phyloP scores from a whole-genome alignment of 2,797 vertebrate genomes.

The Aselliscus stoliczkanus region DNA sequence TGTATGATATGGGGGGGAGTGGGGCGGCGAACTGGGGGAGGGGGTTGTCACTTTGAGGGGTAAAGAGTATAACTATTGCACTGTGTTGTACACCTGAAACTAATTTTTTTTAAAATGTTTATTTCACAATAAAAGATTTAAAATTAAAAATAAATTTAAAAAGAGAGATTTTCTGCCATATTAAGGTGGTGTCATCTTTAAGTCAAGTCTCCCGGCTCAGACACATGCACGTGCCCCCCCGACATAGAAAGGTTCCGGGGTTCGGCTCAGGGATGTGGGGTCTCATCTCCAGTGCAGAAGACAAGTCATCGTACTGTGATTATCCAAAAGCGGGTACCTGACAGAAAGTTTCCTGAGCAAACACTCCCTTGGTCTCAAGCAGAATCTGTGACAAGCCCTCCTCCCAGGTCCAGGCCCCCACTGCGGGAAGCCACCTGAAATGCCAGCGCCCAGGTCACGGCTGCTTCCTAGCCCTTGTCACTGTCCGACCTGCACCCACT shows the following conservation, averaged over 20 bases:
- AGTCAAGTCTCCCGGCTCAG: not conserved
- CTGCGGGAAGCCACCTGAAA: fast-evolving
- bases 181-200: not conserved
- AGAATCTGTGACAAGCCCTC: not conserved
- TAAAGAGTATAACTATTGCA: too few relatives aligned
- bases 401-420: fast-evolving
- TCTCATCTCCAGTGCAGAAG: too few relatives aligned
- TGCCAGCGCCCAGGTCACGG: not conserved
- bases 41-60: too few relatives aligned
- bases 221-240: not conserved
- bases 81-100: too few relatives aligned
- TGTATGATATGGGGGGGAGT: too few relatives aligned
- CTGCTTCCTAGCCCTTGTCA: too few relatives aligned
- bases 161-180: too few relatives aligned
- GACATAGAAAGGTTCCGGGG: not conserved
- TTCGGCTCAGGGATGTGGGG: not conserved
- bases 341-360: not conserved
- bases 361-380: not conserved
- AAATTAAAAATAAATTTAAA: too few relatives aligned
- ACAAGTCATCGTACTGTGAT: fast-evolving
- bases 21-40: too few relatives aligned
- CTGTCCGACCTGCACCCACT: not conserved
- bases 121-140: too few relatives aligned
- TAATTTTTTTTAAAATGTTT: too few relatives aligned
- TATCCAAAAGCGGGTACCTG: too few relatives aligned